Conservation (phyloP, 2,888 invertebrate genomes). For the Amphipoea lucens region DNA sequence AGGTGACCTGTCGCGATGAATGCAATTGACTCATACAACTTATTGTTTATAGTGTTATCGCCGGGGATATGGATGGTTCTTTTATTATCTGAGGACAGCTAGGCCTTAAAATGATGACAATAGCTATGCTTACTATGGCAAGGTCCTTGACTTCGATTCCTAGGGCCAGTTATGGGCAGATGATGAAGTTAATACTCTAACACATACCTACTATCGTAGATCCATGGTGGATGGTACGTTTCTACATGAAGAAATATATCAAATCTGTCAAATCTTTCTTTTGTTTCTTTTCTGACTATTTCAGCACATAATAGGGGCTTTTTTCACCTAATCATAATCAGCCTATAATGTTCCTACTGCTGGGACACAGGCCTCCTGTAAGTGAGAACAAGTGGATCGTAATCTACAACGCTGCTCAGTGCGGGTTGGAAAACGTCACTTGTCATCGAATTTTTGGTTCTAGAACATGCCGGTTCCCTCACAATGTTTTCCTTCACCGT, state of each 20-base stretch:
- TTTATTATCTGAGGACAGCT: neutral
- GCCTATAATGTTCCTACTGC: too few species aligned
- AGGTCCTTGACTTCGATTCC: neutral
- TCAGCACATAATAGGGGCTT: too few species aligned
- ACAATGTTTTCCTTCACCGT: too few species aligned
- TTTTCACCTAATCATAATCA: neutral
- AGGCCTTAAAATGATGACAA: neutral
- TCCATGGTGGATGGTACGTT: neutral
- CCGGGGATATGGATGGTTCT: neutral
- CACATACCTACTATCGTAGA: neutral
- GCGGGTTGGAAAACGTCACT: too few species aligned
- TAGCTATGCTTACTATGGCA: too few species aligned
- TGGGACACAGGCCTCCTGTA: too few species aligned
- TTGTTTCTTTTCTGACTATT: neutral
- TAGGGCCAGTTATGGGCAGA: neutral
- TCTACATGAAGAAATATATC: neutral
- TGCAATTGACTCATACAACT: slow-evolving; percentile 20
- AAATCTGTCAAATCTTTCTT: neutral
- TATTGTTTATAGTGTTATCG: slow-evolving; percentile 15
- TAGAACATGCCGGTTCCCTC: too few species aligned
- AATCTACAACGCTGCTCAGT: too few species aligned
- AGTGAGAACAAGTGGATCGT: too few species aligned
- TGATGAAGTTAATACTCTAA: too few species aligned
- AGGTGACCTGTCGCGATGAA: slow-evolving; percentile 7
- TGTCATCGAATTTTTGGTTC: too few species aligned